Percentiles rank a stretch among this genome's conserved stretches.
phyloP scores from a whole-genome alignment of 2,113 vertebrate species.

The Uropsilus gracilis region DNA sequence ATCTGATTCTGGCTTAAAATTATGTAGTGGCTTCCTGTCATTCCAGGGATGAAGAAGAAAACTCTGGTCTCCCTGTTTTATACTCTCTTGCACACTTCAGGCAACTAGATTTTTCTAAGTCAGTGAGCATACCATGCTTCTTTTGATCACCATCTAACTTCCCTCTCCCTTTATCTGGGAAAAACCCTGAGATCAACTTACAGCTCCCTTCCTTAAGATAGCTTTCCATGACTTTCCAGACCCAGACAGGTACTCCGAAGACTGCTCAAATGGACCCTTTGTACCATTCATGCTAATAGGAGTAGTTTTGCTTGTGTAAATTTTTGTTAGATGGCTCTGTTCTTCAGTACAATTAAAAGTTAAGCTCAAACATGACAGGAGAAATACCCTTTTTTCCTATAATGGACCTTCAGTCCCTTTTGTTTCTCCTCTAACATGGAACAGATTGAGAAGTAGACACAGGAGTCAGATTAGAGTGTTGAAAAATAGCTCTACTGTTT shows the following conservation, averaged over 20 bases:
- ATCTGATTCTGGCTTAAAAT: neutral
- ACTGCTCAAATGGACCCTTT: neutral
- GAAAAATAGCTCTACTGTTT: neutral
- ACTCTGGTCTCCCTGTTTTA: neutral
- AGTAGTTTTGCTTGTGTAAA: neutral
- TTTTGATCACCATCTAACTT: neutral
- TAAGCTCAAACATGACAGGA: neutral
- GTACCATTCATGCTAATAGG: neutral
- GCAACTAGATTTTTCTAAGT: neutral
- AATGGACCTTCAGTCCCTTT: neutral
- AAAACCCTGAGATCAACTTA: neutral
- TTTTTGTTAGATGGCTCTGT: neutral
- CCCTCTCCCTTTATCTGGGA: neutral
- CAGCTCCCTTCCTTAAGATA: neutral
- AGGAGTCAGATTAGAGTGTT: neutral
- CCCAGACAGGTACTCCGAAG: neutral
- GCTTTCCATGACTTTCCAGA: neutral
- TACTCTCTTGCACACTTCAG: neutral
- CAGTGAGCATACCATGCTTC: neutral
- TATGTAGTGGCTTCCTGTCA: neutral
- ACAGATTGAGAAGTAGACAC: neutral
- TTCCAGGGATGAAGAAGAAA: neutral
- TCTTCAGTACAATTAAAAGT: neutral
- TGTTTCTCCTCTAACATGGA: neutral
- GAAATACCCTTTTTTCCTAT: neutral